phyloP scores from a whole-genome alignment of 2,797 vertebrate species.

The Echeneis naucrates region DNA sequence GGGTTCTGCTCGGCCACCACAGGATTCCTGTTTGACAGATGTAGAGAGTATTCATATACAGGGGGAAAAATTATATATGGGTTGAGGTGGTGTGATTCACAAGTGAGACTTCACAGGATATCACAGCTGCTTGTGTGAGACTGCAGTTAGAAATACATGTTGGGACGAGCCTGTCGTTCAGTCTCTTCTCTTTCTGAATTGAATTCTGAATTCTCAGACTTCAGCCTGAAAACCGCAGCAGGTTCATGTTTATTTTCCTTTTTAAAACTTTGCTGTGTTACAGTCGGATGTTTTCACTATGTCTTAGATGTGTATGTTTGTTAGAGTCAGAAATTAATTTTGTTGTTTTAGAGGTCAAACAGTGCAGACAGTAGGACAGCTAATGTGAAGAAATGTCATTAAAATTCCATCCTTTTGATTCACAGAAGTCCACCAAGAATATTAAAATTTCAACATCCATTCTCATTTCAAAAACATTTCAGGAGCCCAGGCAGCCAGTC shows the following conservation, averaged over 20 bases:
- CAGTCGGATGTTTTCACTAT: background rate
- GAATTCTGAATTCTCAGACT: conserved; percentile 23
- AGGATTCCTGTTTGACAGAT: background rate
- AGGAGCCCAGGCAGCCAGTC: background rate
- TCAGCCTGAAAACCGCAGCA: conserved; percentile 16
- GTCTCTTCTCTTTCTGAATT: conserved; percentile 15
- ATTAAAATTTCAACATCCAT: conserved; percentile 20
- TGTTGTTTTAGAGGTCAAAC: conserved; percentile 8
- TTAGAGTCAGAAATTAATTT: background rate
- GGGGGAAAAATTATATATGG: conserved; percentile 4
- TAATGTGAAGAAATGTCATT: too few relatives aligned
- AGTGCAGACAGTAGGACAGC: background rate
- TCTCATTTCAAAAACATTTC: conserved; percentile 4
- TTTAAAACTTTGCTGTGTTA: background rate
- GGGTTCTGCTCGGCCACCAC: background rate
- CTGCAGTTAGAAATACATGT: conserved; percentile 24
- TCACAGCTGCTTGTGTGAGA: background rate
- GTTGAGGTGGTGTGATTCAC: conserved; percentile 29
- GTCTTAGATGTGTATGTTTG: background rate
- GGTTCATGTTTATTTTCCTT: background rate
- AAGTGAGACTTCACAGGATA: conserved; percentile 37
- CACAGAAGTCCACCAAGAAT: background rate
- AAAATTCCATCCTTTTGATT: background rate
- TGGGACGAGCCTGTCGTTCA: conserved; percentile 4
- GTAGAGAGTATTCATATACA: too few relatives aligned